These are phyloP conservation scores for Apolygus lucorum DNA, from an alignment of 1,140 invertebrate species.

Conservation along the genomic window DNA sequence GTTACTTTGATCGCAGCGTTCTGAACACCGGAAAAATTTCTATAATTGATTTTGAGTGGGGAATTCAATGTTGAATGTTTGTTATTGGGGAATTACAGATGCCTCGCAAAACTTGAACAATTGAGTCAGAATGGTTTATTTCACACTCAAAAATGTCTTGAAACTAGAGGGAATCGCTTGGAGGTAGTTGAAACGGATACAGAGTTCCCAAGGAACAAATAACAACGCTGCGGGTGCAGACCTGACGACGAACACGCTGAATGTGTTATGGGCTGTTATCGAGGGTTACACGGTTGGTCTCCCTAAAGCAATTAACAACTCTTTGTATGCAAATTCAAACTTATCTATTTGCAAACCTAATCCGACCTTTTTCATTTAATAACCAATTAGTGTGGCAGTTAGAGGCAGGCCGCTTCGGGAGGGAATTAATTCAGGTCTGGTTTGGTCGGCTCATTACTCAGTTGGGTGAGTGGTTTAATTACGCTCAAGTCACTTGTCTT, in stretches of 20 bases:
- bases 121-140: too few relatives aligned
- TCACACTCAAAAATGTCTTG: too few relatives aligned
- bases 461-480: constrained; percentile 14
- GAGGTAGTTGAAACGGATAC: constrained; percentile 10
- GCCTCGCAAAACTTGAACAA: too few relatives aligned
- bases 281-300: constrained; percentile 21
- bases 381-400: constrained; percentile 22
- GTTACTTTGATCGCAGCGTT: too few relatives aligned
- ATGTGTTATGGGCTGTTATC: constrained; percentile 14
- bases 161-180: too few relatives aligned
- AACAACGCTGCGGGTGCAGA: background rate
- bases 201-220: constrained; percentile 2
- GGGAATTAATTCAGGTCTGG: constrained; percentile 7
- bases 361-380: constrained; percentile 23
- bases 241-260: constrained; percentile 4
- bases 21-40: too few relatives aligned
- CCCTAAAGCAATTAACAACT: constrained; percentile 14
- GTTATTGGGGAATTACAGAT: too few relatives aligned
- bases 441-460: constrained; percentile 18
- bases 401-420: constrained; percentile 5
- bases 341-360: constrained; percentile 23
- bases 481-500: constrained; percentile 11
- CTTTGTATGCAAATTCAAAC: constrained; percentile 19
- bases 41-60: too few relatives aligned
- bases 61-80: too few relatives aligned